A percentile compares a stretch with the other conserved stretches of the same genome.
Conservation (phyloP, 92 coral and sea anemone species). For the Epizoanthus ramosus region DNA sequence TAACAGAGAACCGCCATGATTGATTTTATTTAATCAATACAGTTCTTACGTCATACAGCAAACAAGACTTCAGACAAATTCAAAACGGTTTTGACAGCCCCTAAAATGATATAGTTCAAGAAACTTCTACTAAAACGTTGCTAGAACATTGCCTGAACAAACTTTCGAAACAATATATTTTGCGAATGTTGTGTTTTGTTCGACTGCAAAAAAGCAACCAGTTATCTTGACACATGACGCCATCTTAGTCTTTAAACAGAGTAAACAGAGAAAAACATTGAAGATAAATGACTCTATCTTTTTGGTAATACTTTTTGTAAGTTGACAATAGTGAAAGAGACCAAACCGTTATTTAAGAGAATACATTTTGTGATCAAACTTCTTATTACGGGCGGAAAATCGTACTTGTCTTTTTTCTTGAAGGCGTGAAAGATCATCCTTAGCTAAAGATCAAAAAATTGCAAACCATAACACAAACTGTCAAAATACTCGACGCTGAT, state of each 20-base stretch:
- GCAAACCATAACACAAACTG: slow-evolving; percentile 64
- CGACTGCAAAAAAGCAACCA: not conserved
- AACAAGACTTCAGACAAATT: not conserved
- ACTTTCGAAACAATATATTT: not conserved
- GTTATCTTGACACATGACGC: slow-evolving; percentile 40
- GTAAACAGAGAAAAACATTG: not conserved
- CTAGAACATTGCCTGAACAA: not conserved
- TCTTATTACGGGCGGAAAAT: slow-evolving; percentile 21
- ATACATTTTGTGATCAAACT: not conserved
- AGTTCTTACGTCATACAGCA: not conserved
- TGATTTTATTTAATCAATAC: not conserved
- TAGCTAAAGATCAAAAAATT: slow-evolving; percentile 71
- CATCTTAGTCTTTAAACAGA: slow-evolving; percentile 22
- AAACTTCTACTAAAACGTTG: not conserved
- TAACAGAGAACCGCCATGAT: not conserved
- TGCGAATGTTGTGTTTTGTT: not conserved
- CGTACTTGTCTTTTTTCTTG: slow-evolving; percentile 24
- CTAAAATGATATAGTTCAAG: no score
- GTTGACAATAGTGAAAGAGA: not conserved
- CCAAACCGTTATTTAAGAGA: not conserved
- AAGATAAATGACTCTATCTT: not conserved
- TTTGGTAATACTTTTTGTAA: not conserved
- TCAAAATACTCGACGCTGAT: slow-evolving; percentile 59
- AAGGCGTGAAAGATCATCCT: slow-evolving; percentile 43
- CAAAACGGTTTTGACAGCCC: no score